Evolutionary conservation across 2,113 vertebrate genomes (phyloP).

Genomic region (Phylloscopus whistleri): DNA sequence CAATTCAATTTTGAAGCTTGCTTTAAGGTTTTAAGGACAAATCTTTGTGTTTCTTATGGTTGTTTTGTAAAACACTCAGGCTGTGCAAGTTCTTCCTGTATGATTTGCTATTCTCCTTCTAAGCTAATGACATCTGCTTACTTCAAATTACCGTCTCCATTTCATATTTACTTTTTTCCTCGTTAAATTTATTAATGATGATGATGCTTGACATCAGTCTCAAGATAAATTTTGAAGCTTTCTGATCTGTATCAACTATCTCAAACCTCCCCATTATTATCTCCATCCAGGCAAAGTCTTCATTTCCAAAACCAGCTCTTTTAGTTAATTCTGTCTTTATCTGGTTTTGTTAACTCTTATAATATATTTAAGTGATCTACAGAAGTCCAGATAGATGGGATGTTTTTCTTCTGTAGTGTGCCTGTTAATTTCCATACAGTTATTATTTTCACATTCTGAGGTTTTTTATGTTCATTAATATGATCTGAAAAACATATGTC

Average conservation of each 20-base stretch:
- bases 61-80: background rate
- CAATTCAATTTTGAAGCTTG: background rate
- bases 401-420: background rate
- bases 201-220: background rate
- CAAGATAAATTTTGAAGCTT: background rate
- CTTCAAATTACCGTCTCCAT: background rate
- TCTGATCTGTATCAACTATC: background rate
- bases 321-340: background rate
- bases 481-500: background rate
- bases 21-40: background rate
- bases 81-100: background rate
- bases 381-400: background rate
- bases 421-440: background rate
- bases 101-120: background rate
- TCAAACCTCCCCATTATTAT: background rate
- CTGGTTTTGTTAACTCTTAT: background rate
- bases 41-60: background rate
- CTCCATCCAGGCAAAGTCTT: background rate
- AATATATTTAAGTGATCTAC: background rate
- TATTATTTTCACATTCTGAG: background rate
- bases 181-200: background rate
- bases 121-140: background rate
- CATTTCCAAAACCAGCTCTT: background rate
- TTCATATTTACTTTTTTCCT: background rate
- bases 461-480: background rate